A percentile compares a stretch with the other conserved stretches of the same genome.
Evolutionary conservation across 1,140 invertebrate genomes (phyloP).

Genomic region (Leptopilina clavipes): DNA sequence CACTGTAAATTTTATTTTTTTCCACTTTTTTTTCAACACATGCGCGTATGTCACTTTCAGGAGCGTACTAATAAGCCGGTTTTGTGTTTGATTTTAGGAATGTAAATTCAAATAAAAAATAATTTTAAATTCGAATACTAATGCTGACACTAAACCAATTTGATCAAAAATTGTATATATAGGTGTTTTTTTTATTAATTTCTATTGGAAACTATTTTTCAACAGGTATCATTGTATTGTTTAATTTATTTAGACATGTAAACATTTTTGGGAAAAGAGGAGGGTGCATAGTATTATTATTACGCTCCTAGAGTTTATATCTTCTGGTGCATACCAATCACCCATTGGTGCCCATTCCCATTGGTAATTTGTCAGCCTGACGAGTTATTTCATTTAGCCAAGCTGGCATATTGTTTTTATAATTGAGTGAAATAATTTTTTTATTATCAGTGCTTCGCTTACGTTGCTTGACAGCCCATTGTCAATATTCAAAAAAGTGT

Average conservation of each 20-base stretch:
- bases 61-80: not conserved
- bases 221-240: too few relatives aligned
- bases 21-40: not conserved
- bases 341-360: slow-evolving; percentile 1
- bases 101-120: too few relatives aligned
- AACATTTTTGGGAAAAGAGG: too few relatives aligned
- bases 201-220: too few relatives aligned
- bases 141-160: too few relatives aligned
- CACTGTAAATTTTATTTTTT: not conserved
- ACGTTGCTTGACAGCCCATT: slow-evolving; percentile 12
- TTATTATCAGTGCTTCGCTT: not conserved
- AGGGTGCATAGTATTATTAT: too few relatives aligned
- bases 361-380: slow-evolving; percentile 47
- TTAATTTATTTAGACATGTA: too few relatives aligned
- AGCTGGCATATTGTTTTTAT: slow-evolving; percentile 44
- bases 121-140: too few relatives aligned
- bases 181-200: too few relatives aligned
- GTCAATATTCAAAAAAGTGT: slow-evolving; percentile 40
- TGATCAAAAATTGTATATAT: too few relatives aligned
- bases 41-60: not conserved
- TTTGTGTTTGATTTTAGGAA: too few relatives aligned
- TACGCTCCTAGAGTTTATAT: not conserved
- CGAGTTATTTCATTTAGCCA: slow-evolving; percentile 17
- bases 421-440: slow-evolving; percentile 36
- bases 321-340: not conserved